A percentile compares a stretch with the other conserved stretches of the same genome.
Conservation (phyloP, 2,797 vertebrate genomes). For the Manis crassicaudata region DNA sequence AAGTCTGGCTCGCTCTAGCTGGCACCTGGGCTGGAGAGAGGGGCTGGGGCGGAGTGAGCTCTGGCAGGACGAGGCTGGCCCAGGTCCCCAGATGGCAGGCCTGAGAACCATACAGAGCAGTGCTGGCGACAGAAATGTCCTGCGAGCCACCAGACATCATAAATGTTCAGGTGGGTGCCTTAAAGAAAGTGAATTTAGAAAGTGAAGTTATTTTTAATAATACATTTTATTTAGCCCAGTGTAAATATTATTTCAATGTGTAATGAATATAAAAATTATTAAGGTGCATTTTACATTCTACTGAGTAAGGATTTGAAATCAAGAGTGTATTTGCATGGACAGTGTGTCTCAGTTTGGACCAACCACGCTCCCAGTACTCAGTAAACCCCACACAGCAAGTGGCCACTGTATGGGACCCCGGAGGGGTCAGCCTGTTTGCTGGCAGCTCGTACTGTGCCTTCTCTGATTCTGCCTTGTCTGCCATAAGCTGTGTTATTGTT, state of each 20-base stretch:
- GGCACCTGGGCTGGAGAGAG: not conserved
- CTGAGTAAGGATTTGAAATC: not conserved
- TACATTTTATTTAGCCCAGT: not conserved
- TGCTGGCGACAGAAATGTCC: not conserved
- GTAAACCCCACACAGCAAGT: accelerated
- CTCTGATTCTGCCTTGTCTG: not conserved
- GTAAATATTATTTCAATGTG: not conserved
- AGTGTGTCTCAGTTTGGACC: not conserved
- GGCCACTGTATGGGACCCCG: accelerated
- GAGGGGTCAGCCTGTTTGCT: not conserved
- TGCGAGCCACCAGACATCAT: not conserved
- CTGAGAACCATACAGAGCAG: not conserved
- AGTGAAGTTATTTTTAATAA: not conserved
- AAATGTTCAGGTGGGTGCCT: not conserved
- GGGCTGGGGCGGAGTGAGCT: not conserved
- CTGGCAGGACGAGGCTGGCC: not conserved
- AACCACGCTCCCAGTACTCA: not conserved
- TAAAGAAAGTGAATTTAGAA: not conserved
- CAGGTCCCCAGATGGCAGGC: not conserved
- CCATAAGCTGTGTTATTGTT: not conserved
- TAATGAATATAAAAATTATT: not conserved
- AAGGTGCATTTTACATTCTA: not conserved
- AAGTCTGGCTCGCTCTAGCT: not conserved
- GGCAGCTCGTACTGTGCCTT: not conserved
- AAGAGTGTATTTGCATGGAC: not conserved